Evolutionary conservation across 2,113 vertebrate species (phyloP).

Genomic region (Astatotilapia flaviijosephi): DNA sequence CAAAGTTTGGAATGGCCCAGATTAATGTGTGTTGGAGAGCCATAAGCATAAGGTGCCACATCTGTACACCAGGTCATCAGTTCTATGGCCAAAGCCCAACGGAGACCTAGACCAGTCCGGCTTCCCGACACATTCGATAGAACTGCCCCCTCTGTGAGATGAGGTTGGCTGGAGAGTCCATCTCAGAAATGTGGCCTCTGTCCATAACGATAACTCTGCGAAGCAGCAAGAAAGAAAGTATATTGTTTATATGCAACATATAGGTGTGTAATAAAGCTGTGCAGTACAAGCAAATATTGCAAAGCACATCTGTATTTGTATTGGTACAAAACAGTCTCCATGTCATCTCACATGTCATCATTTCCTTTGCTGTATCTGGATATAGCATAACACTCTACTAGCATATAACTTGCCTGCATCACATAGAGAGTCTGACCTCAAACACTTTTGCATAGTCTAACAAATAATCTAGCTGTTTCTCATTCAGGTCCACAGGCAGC

Average conservation of each 20-base stretch:
- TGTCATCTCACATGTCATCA: neutral
- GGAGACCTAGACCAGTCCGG: conserved; percentile 74
- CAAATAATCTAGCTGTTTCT: neutral
- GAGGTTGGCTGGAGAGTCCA: conserved; percentile 81
- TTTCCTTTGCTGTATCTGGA: neutral
- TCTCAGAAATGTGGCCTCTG: conserved; percentile 82
- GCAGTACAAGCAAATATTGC: neutral
- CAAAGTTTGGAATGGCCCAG: conserved; percentile 37
- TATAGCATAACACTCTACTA: neutral
- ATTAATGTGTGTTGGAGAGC: conserved; percentile 8
- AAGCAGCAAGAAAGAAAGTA: neutral
- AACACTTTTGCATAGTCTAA: neutral
- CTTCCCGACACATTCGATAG: conserved; percentile 86
- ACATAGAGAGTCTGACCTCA: neutral
- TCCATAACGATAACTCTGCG: conserved; percentile 92
- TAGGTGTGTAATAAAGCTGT: neutral
- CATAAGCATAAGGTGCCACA: conserved; percentile 38
- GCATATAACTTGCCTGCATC: neutral
- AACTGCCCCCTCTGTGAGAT: conserved; percentile 84
- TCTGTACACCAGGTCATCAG: conserved; percentile 3
- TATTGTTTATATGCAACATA: neutral
- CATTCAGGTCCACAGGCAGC: neutral
- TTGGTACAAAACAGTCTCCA: neutral
- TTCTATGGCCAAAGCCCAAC: neutral
- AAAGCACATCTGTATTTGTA: neutral